Evolutionary conservation across 2,797 vertebrate species (phyloP), one percentile per base, ranked within the genome.

Genomic region (Myiotriccus ornatus): DNA sequence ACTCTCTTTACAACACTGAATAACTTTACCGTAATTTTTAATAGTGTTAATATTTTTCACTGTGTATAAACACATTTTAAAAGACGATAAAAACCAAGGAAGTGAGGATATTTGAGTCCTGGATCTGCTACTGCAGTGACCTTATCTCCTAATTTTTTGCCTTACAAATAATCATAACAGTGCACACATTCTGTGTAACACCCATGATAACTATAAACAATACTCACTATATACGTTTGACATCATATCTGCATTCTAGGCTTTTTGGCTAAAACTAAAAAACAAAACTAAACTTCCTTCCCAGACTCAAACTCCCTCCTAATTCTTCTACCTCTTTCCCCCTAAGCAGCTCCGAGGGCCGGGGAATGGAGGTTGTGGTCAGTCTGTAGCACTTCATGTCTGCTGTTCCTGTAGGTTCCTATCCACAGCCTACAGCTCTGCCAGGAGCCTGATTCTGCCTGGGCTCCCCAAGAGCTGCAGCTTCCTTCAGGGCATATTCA

Each of bases 301-400:
- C 24, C 14, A 59, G 32, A 14, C 16, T 74, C 13, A 43, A 5
- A 8, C 47, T 84, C 6, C 4, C 16, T 56, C 23, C 4, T 63
- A 37, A 52, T 21, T 84, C 44, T 57, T 85, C 35, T 71, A 19
- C 6, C 2, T 30, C 22, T 28, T 70, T 70, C 10, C 9, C 34
- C 19, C 37, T 53, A 39, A 87, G 34, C 2, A 8, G 8, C 7
- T 47, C 21, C 13, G 6, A 6, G 1, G 0, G 1, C 15, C 60
- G 32, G 13, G 20, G 23, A 49, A 24, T 3, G 27, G 8, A 7
- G 4, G 0, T 7, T 57, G 14, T 46, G 32, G 13, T 62, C 7
- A 69, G 25, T 21, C 22, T 68, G 6, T 50, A 87, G 43, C 9
- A n/a, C 7, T 56, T 46, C 7, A 3, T 34, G 6, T 21, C 41